Conservation (phyloP, 2,113 vertebrate genomes). For the Tamias sibiricus region DNA sequence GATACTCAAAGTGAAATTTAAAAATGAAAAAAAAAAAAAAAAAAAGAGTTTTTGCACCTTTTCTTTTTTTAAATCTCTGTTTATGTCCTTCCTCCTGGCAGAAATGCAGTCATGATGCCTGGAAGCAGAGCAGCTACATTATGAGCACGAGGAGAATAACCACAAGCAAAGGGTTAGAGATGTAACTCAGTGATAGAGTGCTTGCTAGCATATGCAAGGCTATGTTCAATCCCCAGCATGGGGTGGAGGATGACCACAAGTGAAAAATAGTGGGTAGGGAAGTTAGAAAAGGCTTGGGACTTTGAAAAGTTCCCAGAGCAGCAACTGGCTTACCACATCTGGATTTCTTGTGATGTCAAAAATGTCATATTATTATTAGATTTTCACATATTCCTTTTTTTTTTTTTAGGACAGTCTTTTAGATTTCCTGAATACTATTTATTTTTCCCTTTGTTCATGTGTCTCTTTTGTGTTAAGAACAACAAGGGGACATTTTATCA, state of each 20-base stretch:
- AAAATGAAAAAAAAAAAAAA: too few relatives aligned
- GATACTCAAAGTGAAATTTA: not conserved
- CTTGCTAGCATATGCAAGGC: too few relatives aligned
- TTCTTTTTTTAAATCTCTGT: not conserved
- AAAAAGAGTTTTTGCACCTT: not conserved
- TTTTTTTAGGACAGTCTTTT: not conserved
- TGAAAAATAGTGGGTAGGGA: not conserved
- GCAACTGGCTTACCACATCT: not conserved
- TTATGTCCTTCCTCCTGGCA: not conserved
- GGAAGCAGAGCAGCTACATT: not conserved
- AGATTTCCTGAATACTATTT: not conserved
- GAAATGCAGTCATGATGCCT: not conserved
- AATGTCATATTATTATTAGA: too few relatives aligned
- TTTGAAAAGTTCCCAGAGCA: not conserved
- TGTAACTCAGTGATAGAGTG: too few relatives aligned
- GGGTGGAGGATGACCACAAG: not conserved
- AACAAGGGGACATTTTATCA: not conserved
- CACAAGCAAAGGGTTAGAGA: too few relatives aligned
- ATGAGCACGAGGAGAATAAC: not conserved
- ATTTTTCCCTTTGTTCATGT: not conserved
- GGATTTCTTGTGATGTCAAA: not conserved
- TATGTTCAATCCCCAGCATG: too few relatives aligned
- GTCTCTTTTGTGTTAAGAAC: not conserved
- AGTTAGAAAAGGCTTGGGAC: not conserved
- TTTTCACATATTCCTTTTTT: not conserved